Evolutionary conservation across 2,888 invertebrate species (phyloP), one percentile per base, ranked within the genome.

Genomic region (Drosophila paranaensis): DNA sequence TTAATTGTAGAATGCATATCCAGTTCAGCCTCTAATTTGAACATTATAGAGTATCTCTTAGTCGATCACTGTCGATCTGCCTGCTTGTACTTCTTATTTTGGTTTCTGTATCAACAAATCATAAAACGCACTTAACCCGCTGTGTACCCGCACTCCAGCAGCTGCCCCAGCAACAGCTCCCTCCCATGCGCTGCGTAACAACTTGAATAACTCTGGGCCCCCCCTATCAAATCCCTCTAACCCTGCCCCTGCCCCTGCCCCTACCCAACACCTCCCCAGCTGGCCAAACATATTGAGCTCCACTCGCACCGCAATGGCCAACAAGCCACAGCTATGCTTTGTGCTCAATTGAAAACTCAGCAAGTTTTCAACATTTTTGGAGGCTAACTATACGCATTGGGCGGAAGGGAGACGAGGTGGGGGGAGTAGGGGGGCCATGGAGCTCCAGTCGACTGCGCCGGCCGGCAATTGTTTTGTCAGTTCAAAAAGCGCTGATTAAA

Each of bases 281-380:
- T 88, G 86, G 71, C 75, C 83, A 80, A 75, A 86, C 86, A 80
- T 77, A 88, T 82, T 80, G 81, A 74, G 55, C 75, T 40, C 45
- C 48, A 43, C 42, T 60, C 45, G 11, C 54, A 10, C 60, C 25
- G 56, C 45, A 50, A 50, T 16, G 33, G 45, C 33, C 45, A 53
- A n/a, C 67, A 39, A 45, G 67, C 54, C 4, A n/a, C 50, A 46
- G 45, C 69, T 64, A 62, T 63, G 66, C 60, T 72, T 64, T 78
- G 85, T 53, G 76, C 64, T 69, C 87, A 73, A 81, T 83, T 85
- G 84, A 87, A 84, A 88, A 88, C 84, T 86, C 89, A 81, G 89
- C 84, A 82, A 79, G 80, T 82, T 82, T 85, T 74, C 77, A 76
- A 84, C 45, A 64, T 63, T 71, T 81, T 76, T 68, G 63, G 75